phyloP scores from a whole-genome alignment of 1,140 invertebrate species.

The Oncopodura yosiiana region DNA sequence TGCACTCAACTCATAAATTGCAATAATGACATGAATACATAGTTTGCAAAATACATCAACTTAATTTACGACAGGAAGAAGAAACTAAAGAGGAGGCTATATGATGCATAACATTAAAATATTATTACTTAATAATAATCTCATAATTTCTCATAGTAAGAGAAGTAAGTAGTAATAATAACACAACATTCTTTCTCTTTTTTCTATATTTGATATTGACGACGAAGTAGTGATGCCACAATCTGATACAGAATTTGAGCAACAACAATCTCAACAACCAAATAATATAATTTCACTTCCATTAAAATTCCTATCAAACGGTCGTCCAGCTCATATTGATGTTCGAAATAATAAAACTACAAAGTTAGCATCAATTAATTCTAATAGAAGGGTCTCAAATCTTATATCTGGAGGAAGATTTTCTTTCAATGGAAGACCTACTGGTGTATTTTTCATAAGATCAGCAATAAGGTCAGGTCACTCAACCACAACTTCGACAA shows the following conservation, averaged over 20 bases:
- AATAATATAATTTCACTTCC: slow-evolving; percentile 34
- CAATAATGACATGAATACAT: too few species aligned
- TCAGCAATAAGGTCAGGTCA: too few species aligned
- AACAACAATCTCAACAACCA: slow-evolving; percentile 2
- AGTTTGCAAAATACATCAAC: too few species aligned
- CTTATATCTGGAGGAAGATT: slow-evolving; percentile 35
- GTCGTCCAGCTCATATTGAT: slow-evolving; percentile 31
- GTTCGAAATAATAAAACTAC: slow-evolving; percentile 1
- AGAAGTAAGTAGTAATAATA: too few species aligned
- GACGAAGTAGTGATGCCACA: too few species aligned
- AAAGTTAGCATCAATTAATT: slow-evolving; percentile 8
- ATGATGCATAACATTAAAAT: neutral
- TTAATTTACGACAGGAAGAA: too few species aligned
- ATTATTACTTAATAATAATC: neutral
- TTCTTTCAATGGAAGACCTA: slow-evolving; percentile 33
- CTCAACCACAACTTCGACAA: too few species aligned
- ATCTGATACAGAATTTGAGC: neutral
- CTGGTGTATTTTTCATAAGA: slow-evolving; percentile 33
- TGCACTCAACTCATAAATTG: too few species aligned
- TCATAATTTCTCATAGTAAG: neutral
- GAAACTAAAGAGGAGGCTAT: too few species aligned
- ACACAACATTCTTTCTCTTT: too few species aligned
- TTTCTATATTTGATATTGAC: too few species aligned
- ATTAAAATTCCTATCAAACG: slow-evolving; percentile 34
- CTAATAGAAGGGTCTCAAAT: slow-evolving; percentile 18